Percentiles rank a stretch among this genome's conserved stretches.
Evolutionary conservation across 2,888 invertebrate species (phyloP).

Genomic region (Chironomus riparius): DNA sequence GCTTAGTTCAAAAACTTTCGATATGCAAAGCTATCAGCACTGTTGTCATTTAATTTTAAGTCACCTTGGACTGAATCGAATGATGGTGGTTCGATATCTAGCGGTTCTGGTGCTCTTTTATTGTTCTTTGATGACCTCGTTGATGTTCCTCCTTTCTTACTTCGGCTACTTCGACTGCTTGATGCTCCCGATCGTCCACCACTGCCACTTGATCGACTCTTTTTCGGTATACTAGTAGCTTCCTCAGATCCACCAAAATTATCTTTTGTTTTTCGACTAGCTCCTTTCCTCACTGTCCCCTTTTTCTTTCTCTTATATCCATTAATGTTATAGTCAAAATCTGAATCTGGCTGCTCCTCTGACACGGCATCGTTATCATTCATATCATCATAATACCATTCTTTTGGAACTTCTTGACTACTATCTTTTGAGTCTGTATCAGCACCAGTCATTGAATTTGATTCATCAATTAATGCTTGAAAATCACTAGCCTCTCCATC

Average conservation of each 20-base stretch:
- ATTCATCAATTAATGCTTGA: conserved; percentile 29
- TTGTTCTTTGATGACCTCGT: background rate
- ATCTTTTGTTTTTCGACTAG: conserved; percentile 32
- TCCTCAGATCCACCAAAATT: conserved; percentile 12
- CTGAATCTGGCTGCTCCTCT: conserved; percentile 84
- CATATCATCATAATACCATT: conserved; percentile 21
- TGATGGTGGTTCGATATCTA: conserved; percentile 13
- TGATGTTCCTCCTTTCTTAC: background rate
- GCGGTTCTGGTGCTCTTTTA: background rate
- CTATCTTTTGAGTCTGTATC: conserved; percentile 68
- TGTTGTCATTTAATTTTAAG: conserved; percentile 4
- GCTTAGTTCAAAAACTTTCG: conserved; percentile 11
- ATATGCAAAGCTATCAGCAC: conserved; percentile 5
- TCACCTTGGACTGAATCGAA: conserved; percentile 15
- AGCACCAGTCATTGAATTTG: conserved; percentile 40
- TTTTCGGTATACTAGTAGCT: background rate
- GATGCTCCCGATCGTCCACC: conserved; percentile 33
- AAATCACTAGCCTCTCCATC: background rate
- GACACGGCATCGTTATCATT: conserved; percentile 53
- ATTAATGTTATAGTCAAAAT: conserved; percentile 74
- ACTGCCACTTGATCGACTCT: conserved; percentile 30
- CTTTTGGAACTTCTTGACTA: conserved; percentile 42
- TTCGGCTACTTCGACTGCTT: background rate
- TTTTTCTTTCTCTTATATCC: conserved; percentile 42
- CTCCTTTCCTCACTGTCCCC: conserved; percentile 34